A percentile compares a stretch with the other conserved stretches of the same genome.
phyloP scores from a whole-genome alignment of 2,113 vertebrate genomes.

The Puma concolor region DNA sequence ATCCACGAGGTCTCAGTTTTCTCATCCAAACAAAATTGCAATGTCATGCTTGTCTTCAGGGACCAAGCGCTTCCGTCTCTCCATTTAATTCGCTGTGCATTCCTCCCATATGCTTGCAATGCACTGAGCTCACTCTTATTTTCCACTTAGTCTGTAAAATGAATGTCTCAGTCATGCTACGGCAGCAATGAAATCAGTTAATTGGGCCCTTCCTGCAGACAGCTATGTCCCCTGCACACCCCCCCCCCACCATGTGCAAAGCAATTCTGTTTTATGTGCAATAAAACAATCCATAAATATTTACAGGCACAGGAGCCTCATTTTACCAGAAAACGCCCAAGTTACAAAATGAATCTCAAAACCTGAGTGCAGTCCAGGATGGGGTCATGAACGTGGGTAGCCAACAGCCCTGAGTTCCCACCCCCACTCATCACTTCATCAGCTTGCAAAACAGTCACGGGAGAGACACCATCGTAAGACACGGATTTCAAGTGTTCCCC shows the following conservation, averaged over 20 bases:
- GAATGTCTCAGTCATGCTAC: neutral
- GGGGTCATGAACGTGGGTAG: accelerated
- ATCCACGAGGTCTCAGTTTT: neutral
- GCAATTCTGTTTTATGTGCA: conserved; percentile 5
- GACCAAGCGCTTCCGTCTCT: neutral
- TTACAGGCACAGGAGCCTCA: neutral
- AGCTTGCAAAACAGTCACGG: neutral
- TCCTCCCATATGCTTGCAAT: conserved; percentile 33
- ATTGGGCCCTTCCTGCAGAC: conserved; percentile 16
- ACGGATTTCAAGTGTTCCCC: neutral
- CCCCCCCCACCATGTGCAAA: accelerated
- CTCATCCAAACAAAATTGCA: neutral
- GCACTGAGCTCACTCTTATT: neutral
- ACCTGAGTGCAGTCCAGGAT: accelerated
- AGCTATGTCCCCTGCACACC: neutral
- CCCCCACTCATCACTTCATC: neutral
- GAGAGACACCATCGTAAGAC: neutral
- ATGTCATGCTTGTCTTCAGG: conserved; percentile 15
- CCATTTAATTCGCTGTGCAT: neutral
- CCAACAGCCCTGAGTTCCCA: neutral
- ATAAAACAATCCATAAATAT: neutral
- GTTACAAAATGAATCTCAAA: neutral
- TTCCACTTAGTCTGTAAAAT: conserved; percentile 55
- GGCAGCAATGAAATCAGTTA: conserved; percentile 25
- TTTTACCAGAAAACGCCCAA: neutral